These are phyloP conservation scores for Tetrax tetrax DNA, from an alignment of 2,113 vertebrate species.

Conservation along the genomic window DNA sequence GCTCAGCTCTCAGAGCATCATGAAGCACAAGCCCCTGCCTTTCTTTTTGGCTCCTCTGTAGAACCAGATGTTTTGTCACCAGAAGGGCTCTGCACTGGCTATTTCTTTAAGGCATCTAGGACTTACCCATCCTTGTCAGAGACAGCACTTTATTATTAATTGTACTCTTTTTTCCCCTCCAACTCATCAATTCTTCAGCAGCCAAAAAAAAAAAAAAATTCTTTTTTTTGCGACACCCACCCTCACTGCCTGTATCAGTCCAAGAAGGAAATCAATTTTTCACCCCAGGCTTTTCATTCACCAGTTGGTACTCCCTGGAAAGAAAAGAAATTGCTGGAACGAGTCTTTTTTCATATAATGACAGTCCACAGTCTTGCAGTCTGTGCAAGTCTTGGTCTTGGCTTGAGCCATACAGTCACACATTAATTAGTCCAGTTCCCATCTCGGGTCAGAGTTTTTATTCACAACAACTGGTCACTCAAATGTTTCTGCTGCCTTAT, in stretches of 20 bases:
- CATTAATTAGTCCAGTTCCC: conserved; percentile 15
- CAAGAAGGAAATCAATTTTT: background rate
- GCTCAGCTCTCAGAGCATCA: background rate
- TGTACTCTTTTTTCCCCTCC: background rate
- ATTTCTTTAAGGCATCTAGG: background rate
- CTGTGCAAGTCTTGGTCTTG: conserved; percentile 14
- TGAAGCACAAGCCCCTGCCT: background rate
- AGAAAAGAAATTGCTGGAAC: background rate
- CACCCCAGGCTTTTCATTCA: background rate
- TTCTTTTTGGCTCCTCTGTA: background rate
- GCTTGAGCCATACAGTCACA: conserved; percentile 15
- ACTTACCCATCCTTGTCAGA: background rate
- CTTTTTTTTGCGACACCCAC: accelerated
- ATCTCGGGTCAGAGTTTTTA: background rate
- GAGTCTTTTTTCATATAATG: background rate
- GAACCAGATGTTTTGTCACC: background rate
- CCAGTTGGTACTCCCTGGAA: background rate
- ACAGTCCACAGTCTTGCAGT: background rate
- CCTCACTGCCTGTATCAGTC: background rate
- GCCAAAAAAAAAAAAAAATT: background rate
- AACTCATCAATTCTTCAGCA: background rate
- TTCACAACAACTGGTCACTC: background rate
- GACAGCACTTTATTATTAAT: background rate
- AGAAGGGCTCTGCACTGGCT: background rate
- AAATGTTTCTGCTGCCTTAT: conserved; percentile 2